Evolutionary conservation across 2,797 vertebrate genomes (phyloP).

Genomic region (Spondyliosoma cantharus): DNA sequence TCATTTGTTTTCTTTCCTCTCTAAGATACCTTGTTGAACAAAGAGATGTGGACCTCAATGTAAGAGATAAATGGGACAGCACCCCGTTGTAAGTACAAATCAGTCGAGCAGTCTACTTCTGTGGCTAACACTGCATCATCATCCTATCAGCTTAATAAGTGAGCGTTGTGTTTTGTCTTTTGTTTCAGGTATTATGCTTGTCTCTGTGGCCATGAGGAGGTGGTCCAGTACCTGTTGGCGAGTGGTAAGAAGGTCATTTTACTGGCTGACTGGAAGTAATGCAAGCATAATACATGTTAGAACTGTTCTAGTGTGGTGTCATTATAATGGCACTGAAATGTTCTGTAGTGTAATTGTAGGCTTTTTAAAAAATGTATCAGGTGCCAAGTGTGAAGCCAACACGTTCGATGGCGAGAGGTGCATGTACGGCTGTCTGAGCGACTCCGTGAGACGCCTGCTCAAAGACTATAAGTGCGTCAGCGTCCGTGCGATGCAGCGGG

Average conservation of each 20-base stretch:
- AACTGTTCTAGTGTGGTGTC: neutral
- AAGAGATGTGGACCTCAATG: conserved; percentile 96
- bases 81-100: conserved; percentile 91
- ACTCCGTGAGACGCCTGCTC: conserved; percentile 90
- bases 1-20: conserved; percentile 8
- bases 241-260: conserved; percentile 86
- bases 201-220: conserved; percentile 95
- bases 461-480: conserved; percentile 96
- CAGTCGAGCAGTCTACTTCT: neutral
- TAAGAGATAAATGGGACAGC: conserved; percentile 98
- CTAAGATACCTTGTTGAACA: conserved; percentile 94
- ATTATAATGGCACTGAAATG: neutral
- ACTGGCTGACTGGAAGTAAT: neutral
- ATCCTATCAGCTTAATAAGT: neutral
- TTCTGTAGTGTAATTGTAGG: neutral
- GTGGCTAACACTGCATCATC: neutral
- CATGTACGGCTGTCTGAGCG: conserved; percentile 92
- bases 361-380: conserved; percentile 68
- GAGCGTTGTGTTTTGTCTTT: neutral
- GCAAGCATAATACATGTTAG: neutral
- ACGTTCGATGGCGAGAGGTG: conserved; percentile 97
- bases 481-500: conserved; percentile 89
- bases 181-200: conserved; percentile 93
- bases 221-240: conserved; percentile 95
- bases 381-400: conserved; percentile 96